These are phyloP conservation scores for Eupithecia subumbrata DNA, from an alignment of 2,888 invertebrate species.

Conservation along the genomic window DNA sequence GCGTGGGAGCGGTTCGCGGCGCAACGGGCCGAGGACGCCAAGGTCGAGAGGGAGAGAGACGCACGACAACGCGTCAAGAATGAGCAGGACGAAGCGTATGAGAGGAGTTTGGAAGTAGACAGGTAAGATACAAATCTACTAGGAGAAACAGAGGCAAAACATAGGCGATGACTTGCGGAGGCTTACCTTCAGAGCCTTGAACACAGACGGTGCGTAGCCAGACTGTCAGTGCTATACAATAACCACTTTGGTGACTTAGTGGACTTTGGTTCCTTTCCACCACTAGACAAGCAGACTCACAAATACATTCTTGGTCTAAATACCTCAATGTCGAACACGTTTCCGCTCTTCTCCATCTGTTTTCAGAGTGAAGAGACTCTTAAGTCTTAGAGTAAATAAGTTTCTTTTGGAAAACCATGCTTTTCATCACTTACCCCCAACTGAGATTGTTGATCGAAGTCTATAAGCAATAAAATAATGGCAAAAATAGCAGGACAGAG, in stretches of 20 bases:
- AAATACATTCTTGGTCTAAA: background rate
- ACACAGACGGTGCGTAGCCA: background rate
- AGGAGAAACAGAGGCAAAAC: background rate
- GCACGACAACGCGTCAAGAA: constrained; percentile 94
- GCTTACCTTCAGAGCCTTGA: background rate
- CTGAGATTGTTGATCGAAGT: no score
- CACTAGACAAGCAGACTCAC: background rate
- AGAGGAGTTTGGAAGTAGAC: constrained; percentile 93
- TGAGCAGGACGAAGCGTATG: constrained; percentile 97
- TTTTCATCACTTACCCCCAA: no score
- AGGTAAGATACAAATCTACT: constrained; percentile 72
- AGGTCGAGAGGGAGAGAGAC: constrained; percentile 94
- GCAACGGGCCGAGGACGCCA: constrained; percentile 90
- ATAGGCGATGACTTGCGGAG: background rate
- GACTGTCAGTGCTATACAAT: background rate
- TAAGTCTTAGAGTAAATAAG: no score
- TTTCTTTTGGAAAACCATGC: no score
- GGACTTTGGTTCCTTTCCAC: background rate
- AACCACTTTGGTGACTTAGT: background rate
- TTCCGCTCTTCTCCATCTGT: background rate
- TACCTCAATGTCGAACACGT: background rate
- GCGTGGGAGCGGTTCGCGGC: constrained; percentile 94
- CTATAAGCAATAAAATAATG: no score
- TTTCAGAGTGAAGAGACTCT: background rate
- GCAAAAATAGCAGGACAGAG: no score